phyloP scores from a whole-genome alignment of 2,888 invertebrate species.

The Coremacera marginata region DNA sequence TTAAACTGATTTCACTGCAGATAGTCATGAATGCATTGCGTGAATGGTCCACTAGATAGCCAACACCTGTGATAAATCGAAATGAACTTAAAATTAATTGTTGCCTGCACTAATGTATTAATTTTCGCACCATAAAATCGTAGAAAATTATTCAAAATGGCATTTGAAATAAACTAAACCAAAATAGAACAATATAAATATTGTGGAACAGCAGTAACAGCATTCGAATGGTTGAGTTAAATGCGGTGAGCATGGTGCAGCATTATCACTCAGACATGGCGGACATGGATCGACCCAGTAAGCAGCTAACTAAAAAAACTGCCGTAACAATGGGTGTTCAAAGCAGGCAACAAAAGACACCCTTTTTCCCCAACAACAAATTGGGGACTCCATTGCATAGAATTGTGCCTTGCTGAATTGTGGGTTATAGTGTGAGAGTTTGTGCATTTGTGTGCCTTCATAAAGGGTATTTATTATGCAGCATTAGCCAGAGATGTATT shows the following conservation, averaged over 20 bases:
- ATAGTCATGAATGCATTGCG: too few species aligned
- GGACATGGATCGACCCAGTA: neutral
- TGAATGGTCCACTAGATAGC: neutral
- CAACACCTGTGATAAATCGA: slow-evolving; percentile 7
- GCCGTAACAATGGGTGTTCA: neutral
- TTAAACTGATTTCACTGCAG: too few species aligned
- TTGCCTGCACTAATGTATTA: slow-evolving; percentile 60
- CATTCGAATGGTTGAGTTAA: slow-evolving; percentile 28
- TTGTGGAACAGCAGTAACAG: slow-evolving; percentile 51
- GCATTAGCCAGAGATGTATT: slow-evolving; percentile 4
- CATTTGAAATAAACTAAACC: slow-evolving; percentile 50
- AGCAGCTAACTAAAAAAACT: neutral
- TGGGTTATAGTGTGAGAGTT: neutral
- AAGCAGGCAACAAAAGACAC: neutral
- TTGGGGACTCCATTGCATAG: neutral
- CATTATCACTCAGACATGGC: slow-evolving; percentile 22
- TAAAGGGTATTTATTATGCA: slow-evolving; percentile 31
- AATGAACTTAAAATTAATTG: slow-evolving; percentile 20
- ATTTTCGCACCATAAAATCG: slow-evolving; percentile 62
- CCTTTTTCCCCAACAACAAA: neutral
- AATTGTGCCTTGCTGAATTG: neutral
- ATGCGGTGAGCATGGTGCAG: slow-evolving; percentile 31
- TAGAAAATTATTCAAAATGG: slow-evolving; percentile 57
- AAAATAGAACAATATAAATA: slow-evolving; percentile 56
- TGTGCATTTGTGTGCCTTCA: neutral